phyloP scores from a whole-genome alignment of 2,888 invertebrate genomes.

The Cephonodes hylas region DNA sequence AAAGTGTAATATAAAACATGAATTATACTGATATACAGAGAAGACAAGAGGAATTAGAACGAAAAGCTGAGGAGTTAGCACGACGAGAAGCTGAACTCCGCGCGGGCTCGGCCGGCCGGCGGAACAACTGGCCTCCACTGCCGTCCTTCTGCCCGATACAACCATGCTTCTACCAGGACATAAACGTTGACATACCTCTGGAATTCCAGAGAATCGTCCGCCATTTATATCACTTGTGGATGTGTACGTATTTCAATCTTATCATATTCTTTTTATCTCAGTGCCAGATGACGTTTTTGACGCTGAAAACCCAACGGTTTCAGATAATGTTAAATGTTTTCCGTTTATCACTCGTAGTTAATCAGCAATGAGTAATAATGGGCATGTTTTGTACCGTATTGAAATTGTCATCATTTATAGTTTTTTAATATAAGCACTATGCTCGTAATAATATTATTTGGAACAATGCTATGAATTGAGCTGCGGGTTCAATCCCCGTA shows the following conservation, averaged over 20 bases:
- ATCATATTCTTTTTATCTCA: background rate
- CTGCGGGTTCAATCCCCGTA: no score
- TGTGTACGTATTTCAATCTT: conserved; percentile 87
- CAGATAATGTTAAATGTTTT: background rate
- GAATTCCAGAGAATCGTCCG: conserved; percentile 98
- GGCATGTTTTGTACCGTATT: no score
- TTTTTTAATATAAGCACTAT: no score
- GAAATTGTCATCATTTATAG: no score
- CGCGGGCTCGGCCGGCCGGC: conserved; percentile 83
- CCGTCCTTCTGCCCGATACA: conserved; percentile 96
- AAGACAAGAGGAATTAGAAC: conserved; percentile 93
- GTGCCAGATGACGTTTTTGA: conserved; percentile 1
- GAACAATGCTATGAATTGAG: no score
- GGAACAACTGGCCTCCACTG: conserved; percentile 99
- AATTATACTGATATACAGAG: conserved; percentile 77
- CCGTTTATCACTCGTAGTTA: background rate
- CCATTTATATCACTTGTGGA: conserved; percentile 97
- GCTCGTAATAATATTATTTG: no score
- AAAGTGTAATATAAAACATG: conserved; percentile 11
- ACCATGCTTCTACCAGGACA: conserved; percentile 99
- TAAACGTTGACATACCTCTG: conserved; percentile 98
- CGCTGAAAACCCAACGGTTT: background rate
- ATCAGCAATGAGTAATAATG: background rate
- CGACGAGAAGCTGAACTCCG: conserved; percentile 93
- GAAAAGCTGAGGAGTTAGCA: conserved; percentile 94